Evolutionary conservation across 2,113 vertebrate species (phyloP).

Genomic region (Gallinago undulata): DNA sequence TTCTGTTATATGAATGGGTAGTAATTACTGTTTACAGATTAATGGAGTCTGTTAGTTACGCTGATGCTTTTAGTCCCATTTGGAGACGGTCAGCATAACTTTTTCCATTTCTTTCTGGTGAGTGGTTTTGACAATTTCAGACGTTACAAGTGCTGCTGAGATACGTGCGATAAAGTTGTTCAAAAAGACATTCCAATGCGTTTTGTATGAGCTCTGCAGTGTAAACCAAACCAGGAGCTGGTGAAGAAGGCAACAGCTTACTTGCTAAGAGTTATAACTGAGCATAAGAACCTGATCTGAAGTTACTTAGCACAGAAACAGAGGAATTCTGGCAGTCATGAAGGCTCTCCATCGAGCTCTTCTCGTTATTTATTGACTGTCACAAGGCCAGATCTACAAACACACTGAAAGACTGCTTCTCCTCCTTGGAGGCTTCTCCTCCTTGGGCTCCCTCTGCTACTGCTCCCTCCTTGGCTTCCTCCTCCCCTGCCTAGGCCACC

Average conservation of each 20-base stretch:
- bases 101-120: background rate
- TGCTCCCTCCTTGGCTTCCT: background rate
- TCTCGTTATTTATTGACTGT: background rate
- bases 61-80: background rate
- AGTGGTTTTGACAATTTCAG: background rate
- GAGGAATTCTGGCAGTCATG: background rate
- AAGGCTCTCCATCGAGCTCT: background rate
- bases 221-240: background rate
- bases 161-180: background rate
- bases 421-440: background rate
- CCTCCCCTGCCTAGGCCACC: background rate
- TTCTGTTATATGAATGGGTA: background rate
- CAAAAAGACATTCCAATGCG: background rate
- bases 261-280: background rate
- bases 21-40: conserved; percentile 10
- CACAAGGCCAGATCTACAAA: background rate
- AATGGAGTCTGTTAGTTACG: background rate
- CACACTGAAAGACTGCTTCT: background rate
- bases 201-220: background rate
- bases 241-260: background rate
- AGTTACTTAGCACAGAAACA: background rate
- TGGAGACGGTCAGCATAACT: background rate
- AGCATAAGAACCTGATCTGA: background rate
- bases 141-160: background rate
- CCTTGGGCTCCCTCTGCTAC: background rate